Evolutionary conservation across 2,888 invertebrate genomes (phyloP).

Genomic region (Chironomus riparius): DNA sequence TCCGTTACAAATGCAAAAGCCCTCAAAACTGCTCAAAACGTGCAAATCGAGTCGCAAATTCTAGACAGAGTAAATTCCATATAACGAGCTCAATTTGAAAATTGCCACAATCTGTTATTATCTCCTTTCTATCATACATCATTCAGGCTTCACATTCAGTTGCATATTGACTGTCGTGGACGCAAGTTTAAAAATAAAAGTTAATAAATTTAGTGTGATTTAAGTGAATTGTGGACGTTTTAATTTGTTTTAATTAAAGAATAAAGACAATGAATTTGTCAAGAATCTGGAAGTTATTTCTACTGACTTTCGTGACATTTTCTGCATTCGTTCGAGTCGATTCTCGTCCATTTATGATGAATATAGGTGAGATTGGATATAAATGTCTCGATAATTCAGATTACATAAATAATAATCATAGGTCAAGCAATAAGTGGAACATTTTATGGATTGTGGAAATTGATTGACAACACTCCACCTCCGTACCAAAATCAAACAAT

Average conservation of each 20-base stretch:
- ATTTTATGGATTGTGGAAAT: background rate
- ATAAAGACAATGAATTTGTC: background rate
- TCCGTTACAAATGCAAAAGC: too few species aligned
- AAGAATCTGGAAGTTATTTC: background rate
- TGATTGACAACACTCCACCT: background rate
- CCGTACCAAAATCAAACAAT: background rate
- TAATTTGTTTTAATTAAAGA: too few species aligned
- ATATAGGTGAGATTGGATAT: background rate
- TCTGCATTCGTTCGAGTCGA: background rate
- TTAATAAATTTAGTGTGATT: background rate
- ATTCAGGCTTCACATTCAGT: background rate
- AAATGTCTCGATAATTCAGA: background rate
- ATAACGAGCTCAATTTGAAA: background rate
- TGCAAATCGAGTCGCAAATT: too few species aligned
- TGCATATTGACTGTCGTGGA: background rate
- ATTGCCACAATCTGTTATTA: background rate
- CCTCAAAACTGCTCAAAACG: too few species aligned
- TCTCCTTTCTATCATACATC: background rate
- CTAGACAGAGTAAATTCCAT: too few species aligned
- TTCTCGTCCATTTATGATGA: constrained; percentile 15
- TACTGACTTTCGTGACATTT: background rate
- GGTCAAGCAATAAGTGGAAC: constrained; percentile 1
- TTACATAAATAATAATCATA: background rate
- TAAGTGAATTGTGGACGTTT: background rate
- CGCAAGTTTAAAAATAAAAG: background rate